Base-by-base conservation (phyloP, 2,888 invertebrate genomes). In the Marasmarcha lunaedactyla region DNA sequence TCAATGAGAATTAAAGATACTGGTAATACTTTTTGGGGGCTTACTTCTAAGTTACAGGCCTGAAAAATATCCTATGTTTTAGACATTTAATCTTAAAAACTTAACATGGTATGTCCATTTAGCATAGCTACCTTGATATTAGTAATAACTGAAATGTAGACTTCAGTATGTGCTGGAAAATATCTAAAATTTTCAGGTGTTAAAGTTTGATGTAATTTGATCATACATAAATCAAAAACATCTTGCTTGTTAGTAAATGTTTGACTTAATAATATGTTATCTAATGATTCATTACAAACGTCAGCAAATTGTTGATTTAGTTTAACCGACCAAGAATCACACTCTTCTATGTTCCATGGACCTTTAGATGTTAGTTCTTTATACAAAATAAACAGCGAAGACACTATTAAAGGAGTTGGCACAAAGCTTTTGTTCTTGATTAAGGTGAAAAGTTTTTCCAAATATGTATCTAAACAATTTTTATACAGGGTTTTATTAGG, bases 131-230 rank as follows among this genome's bases (percentile, higher is more conserved):
- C 77, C 54, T 61, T 57, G 14, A 71, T 33, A 50, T 71, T 50
- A 14, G 52, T 49, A 9, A 71, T 42, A 11, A 81, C 42, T 15
- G 47, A 45, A 45, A 52, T 63, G 46, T 77, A 81, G 0, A 69
- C 70, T 49, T 72, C 67, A 45, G 77, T 53, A 37, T 69, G 60
- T 2, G 62, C 61, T 14, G 79, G 81, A 54, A 71, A 71, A 42
- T 59, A 68, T 43, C 72, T 78, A 35, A 71, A 71, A 44, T 68
- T 55, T 27, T 63, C 54, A 13, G 53, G 39, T 41, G 65, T 67
- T 40, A 78, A 48, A 51, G 64, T 77, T 36, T 49, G 51, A 47
- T 76, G 71, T 14, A 79, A 47, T 15, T 60, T 57, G 39, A 58
- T 60, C 36, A 79, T 55, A 35, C 64, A 58, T 14, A 53, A 57